Conservation (phyloP, 2,888 invertebrate genomes). For the Leptinotarsa peninsularis region DNA sequence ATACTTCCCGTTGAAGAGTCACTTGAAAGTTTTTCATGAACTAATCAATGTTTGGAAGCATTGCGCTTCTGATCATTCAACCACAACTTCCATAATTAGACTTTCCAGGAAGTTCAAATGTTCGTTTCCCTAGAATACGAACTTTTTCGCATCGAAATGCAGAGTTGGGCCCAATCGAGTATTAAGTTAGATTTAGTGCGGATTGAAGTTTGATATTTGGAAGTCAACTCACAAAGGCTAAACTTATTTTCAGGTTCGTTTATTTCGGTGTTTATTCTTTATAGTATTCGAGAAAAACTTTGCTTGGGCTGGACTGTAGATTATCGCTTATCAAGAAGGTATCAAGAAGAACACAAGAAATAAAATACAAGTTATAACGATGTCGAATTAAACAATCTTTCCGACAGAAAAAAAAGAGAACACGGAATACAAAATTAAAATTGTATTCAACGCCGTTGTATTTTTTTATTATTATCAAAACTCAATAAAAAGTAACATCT, state of each 20-base stretch:
- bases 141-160: slow-evolving; percentile 33
- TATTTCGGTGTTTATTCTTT: not conserved
- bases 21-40: slow-evolving; percentile 60
- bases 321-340: no score
- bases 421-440: no score
- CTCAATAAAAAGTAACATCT: no score
- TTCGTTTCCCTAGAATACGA: slow-evolving; percentile 25
- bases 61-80: slow-evolving; percentile 56
- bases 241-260: not conserved
- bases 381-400: no score
- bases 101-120: slow-evolving; percentile 46
- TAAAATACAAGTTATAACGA: no score
- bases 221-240: not conserved
- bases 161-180: slow-evolving; percentile 11
- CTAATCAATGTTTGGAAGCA: slow-evolving; percentile 61
- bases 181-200: not conserved
- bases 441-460: no score
- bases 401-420: no score
- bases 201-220: slow-evolving; percentile 4
- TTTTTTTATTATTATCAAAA: no score
- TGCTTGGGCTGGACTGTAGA: no score
- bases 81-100: slow-evolving; percentile 60
- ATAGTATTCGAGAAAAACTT: not conserved
- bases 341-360: no score
- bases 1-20: slow-evolving; percentile 59